phyloP scores from a whole-genome alignment of 2,797 vertebrate genomes.

The Anguilla marmorata region DNA sequence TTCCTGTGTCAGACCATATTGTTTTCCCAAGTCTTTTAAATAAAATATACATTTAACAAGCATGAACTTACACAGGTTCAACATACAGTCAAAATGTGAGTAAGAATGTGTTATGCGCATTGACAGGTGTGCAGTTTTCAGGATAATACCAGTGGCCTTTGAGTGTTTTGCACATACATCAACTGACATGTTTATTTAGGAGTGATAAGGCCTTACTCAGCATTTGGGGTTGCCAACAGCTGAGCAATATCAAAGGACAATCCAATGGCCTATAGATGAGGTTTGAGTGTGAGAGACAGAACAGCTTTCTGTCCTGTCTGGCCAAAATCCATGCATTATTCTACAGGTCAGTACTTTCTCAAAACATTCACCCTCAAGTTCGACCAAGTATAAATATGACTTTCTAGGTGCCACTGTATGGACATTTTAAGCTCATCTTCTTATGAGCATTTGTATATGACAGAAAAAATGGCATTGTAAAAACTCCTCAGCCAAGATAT shows the following conservation, averaged over 20 bases:
- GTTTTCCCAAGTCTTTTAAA: background rate
- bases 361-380: slow-evolving; percentile 1
- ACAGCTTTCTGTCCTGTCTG: background rate
- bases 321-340: background rate
- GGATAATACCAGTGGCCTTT: background rate
- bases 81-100: background rate
- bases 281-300: background rate
- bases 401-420: background rate
- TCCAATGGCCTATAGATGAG: background rate
- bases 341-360: background rate
- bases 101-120: background rate
- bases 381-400: background rate
- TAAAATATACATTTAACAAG: background rate
- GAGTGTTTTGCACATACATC: slow-evolving; percentile 17
- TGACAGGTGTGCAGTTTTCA: slow-evolving; percentile 9
- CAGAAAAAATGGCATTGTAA: background rate
- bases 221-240: slow-evolving; percentile 13
- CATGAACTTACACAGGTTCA: background rate
- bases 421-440: background rate
- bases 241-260: background rate
- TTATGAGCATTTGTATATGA: background rate
- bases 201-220: slow-evolving; percentile 20
- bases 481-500: background rate
- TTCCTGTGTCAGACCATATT: background rate
- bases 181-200: slow-evolving; percentile 12